These are phyloP conservation scores for Cheilosia urbana DNA, from an alignment of 2,888 invertebrate species.

Conservation along the genomic window DNA sequence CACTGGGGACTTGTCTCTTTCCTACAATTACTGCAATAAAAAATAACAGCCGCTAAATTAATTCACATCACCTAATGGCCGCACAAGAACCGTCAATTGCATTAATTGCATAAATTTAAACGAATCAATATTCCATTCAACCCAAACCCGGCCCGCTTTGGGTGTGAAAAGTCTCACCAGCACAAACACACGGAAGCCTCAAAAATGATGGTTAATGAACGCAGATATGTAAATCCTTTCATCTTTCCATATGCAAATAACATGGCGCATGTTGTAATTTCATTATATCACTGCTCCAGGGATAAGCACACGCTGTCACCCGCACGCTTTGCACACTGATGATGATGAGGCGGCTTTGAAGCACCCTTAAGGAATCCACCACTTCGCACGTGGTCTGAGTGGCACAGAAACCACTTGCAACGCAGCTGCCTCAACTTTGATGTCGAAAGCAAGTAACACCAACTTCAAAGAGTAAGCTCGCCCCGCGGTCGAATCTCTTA, in stretches of 20 bases:
- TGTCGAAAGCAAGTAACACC: constrained; percentile 37
- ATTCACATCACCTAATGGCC: background rate
- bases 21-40: background rate
- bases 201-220: background rate
- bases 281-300: constrained; percentile 35
- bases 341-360: constrained; percentile 34
- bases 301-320: constrained; percentile 12
- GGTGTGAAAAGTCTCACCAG: constrained; percentile 24
- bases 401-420: constrained; percentile 34
- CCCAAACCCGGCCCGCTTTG: background rate
- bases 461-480: constrained; percentile 41
- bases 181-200: background rate
- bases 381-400: constrained; percentile 42
- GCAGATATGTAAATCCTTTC: constrained; percentile 17
- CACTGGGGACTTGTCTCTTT: background rate
- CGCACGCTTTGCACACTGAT: constrained; percentile 11
- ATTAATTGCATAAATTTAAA: constrained; percentile 5
- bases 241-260: constrained; percentile 17
- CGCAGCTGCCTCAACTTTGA: constrained; percentile 48
- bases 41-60: background rate
- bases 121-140: constrained; percentile 17
- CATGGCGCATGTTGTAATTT: constrained; percentile 28
- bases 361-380: constrained; percentile 13
- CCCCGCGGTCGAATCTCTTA: constrained; percentile 37
- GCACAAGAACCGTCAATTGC: background rate